Evolutionary conservation across 2,113 vertebrate species (phyloP).

Genomic region (Periophthalmodon schlosseri): DNA sequence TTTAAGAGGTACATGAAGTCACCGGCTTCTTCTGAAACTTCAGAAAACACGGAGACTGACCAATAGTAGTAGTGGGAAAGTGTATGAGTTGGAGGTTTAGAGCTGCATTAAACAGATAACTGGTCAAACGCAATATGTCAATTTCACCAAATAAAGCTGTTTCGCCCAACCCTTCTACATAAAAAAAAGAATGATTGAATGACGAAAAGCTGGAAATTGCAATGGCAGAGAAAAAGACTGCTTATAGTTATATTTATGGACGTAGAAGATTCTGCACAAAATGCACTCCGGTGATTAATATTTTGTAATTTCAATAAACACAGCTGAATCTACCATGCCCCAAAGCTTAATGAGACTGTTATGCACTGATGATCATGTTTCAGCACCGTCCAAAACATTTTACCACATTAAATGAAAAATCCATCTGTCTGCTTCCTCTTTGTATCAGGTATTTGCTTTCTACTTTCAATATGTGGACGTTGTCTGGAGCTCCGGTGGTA

Average conservation of each 20-base stretch:
- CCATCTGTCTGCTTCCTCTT: conserved; percentile 1
- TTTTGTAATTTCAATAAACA: not conserved
- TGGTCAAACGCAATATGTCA: not conserved
- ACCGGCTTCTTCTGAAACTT: not conserved
- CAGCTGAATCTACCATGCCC: not conserved
- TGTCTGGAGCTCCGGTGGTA: not conserved
- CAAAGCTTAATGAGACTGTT: not conserved
- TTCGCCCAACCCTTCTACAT: no score
- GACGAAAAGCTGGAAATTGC: not conserved
- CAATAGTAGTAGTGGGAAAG: not conserved
- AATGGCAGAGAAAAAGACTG: not conserved
- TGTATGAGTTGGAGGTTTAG: not conserved
- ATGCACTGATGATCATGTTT: not conserved
- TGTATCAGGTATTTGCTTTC: not conserved
- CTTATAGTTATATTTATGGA: no score
- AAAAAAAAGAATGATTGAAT: no score
- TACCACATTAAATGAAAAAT: not conserved
- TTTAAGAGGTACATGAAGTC: no score
- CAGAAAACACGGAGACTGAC: not conserved
- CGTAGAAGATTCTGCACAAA: not conserved
- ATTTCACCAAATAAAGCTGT: not conserved
- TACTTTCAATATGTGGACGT: not conserved
- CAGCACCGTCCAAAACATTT: not conserved
- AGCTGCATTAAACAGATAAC: not conserved
- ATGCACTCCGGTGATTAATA: not conserved